phyloP scores from a whole-genome alignment of 1,140 invertebrate species.

The Akabosia matsudoensis region DNA sequence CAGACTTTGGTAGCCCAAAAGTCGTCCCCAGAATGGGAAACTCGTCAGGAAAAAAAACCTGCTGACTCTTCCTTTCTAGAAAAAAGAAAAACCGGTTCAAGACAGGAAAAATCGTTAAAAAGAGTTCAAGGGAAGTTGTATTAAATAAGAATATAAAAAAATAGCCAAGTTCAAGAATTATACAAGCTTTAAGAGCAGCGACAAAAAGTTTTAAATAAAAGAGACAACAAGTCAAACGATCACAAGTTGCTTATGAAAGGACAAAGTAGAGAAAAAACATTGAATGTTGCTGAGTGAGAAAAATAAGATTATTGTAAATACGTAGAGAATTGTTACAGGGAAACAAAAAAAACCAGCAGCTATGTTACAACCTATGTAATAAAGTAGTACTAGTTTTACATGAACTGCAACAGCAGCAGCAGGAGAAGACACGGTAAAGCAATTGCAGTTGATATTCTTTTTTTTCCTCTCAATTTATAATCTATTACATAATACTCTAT shows the following conservation, averaged over 20 bases:
- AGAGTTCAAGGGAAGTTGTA: neutral
- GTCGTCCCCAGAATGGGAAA: neutral
- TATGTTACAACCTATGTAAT: neutral
- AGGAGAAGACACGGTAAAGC: neutral
- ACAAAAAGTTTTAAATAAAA: neutral
- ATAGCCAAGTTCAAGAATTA: too few relatives aligned
- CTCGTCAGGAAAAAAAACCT: slow-evolving; percentile 2
- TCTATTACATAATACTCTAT: too few relatives aligned
- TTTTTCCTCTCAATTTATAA: neutral
- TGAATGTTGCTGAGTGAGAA: neutral
- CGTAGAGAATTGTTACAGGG: neutral
- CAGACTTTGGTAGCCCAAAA: slow-evolving; percentile 1
- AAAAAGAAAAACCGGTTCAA: slow-evolving; percentile 19
- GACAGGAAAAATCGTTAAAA: neutral
- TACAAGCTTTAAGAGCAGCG: neutral
- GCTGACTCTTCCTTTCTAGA: slow-evolving; percentile 24
- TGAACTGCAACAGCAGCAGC: neutral
- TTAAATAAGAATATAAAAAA: neutral
- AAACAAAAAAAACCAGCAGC: neutral
- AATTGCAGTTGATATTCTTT: too few relatives aligned
- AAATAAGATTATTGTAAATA: neutral
- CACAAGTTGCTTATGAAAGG: neutral
- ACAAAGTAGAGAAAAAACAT: neutral
- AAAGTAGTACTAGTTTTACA: neutral
- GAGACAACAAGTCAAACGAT: neutral